A percentile compares a stretch with the other conserved stretches of the same genome.
phyloP scores from a whole-genome alignment of 2,888 invertebrate genomes.

The Sycophila texana region DNA sequence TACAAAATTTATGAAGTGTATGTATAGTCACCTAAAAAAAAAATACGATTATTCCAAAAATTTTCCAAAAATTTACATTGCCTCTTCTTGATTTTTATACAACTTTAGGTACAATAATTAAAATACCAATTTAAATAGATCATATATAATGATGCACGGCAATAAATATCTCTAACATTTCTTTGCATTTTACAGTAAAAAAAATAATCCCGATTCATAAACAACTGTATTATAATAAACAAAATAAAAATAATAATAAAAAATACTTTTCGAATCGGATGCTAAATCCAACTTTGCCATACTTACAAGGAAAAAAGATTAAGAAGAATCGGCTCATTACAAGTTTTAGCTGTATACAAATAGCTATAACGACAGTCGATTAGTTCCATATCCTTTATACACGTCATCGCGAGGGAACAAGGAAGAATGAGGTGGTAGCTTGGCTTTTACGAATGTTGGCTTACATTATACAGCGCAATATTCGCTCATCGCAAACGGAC shows the following conservation, averaged over 20 bases:
- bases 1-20: conserved; percentile 33
- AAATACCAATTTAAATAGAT: conserved; percentile 29
- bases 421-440: conserved; percentile 41
- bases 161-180: conserved; percentile 42
- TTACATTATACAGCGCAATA: conserved; percentile 34
- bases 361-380: conserved; percentile 62
- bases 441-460: conserved; percentile 37
- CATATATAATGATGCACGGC: conserved; percentile 29
- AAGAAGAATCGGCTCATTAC: conserved; percentile 23
- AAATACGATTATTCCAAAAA: conserved; percentile 35
- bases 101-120: conserved; percentile 45
- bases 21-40: conserved; percentile 26
- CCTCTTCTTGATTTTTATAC: conserved; percentile 31
- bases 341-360: conserved; percentile 57
- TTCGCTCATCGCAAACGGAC: conserved; percentile 24
- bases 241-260: conserved; percentile 32
- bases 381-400: conserved; percentile 60
- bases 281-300: background rate
- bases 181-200: conserved; percentile 35
- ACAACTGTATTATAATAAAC: conserved; percentile 22
- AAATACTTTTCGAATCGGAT: conserved; percentile 8
- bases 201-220: conserved; percentile 37
- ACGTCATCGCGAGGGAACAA: conserved; percentile 58
- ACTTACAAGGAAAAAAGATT: conserved; percentile 5
- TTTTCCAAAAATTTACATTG: conserved; percentile 46